Evolutionary conservation across 1,140 invertebrate genomes (phyloP).

Genomic region (Steinernema feltiae): DNA sequence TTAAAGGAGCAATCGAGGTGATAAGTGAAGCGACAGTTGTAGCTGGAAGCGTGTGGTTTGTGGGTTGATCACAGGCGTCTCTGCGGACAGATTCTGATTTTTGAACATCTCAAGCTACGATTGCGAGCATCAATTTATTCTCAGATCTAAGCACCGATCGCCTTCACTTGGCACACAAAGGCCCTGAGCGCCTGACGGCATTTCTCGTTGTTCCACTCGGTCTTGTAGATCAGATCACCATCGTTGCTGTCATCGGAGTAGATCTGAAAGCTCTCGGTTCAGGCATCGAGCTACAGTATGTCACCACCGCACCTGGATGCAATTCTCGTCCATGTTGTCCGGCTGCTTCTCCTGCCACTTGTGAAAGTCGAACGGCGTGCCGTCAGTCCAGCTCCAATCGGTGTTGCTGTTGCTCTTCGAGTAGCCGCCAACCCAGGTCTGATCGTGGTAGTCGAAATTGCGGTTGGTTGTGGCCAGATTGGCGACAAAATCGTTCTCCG

Average conservation of each 20-base stretch:
- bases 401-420: constrained; percentile 9
- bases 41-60: too few species aligned
- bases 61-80: too few species aligned
- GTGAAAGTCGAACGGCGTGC: constrained; percentile 13
- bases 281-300: too few species aligned
- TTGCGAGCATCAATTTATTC: not conserved
- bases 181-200: not conserved
- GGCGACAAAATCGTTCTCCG: constrained; percentile 19
- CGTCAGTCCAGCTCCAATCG: constrained; percentile 12
- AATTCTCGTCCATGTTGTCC: constrained; percentile 16
- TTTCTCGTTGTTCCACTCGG: not conserved
- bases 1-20: too few species aligned
- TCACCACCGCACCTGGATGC: constrained; percentile 18
- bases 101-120: too few species aligned
- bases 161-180: not conserved
- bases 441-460: not conserved
- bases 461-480: not conserved
- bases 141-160: not conserved
- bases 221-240: not conserved
- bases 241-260: not conserved
- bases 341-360: constrained; percentile 11
- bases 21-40: too few species aligned
- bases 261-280: too few species aligned
- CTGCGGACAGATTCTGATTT: too few species aligned
- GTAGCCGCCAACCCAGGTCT: constrained; percentile 17